phyloP scores from a whole-genome alignment of 2,113 vertebrate genomes.

The Antigone vipio region DNA sequence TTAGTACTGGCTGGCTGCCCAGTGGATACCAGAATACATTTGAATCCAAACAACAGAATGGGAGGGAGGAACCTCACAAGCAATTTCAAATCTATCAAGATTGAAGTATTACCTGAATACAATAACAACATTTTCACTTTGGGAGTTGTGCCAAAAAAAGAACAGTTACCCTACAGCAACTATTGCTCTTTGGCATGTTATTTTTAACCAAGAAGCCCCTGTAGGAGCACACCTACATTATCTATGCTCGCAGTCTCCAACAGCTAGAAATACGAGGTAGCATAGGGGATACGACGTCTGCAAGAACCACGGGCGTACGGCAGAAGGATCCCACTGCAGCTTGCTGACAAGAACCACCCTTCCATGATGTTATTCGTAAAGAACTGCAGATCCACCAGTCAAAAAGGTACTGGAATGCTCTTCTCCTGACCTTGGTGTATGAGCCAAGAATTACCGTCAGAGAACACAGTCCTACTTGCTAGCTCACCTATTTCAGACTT shows the following conservation, averaged over 20 bases:
- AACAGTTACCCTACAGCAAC: not conserved
- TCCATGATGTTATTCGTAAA: not conserved
- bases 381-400: not conserved
- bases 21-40: constrained; percentile 31
- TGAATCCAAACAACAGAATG: constrained; percentile 48
- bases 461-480: not conserved
- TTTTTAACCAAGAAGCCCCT: not conserved
- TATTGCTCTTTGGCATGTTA: not conserved
- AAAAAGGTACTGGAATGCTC: not conserved
- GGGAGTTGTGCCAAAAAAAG: not conserved
- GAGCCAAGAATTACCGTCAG: not conserved
- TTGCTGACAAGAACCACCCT: not conserved
- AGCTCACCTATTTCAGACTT: not conserved
- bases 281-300: fast-evolving
- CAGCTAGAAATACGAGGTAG: not conserved
- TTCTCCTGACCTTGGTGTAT: too few species aligned
- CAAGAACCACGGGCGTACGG: fast-evolving
- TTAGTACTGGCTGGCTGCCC: constrained; percentile 53
- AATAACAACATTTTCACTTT: not conserved
- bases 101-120: constrained; percentile 16
- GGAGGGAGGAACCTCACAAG: constrained; percentile 14
- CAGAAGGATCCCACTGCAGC: not conserved
- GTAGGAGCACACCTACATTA: not conserved
- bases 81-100: constrained; percentile 32
- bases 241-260: fast-evolving